Evolutionary conservation across 2,888 invertebrate genomes (phyloP).

Genomic region (Pardosa pseudoannulata): DNA sequence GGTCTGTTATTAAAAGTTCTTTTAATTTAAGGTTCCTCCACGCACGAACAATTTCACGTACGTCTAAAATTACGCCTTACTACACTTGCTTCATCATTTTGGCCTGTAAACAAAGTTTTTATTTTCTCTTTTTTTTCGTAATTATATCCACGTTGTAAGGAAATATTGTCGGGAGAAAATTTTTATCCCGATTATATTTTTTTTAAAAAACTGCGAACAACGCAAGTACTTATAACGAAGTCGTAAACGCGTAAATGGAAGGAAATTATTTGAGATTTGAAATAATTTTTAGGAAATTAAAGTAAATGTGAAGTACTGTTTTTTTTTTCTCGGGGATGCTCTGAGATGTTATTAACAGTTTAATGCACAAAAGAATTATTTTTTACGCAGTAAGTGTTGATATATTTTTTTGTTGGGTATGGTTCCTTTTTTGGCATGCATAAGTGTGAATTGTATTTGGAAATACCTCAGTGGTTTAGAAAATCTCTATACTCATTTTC

Average conservation of each 20-base stretch:
- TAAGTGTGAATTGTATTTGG: too few relatives aligned
- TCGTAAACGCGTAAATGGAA: background rate
- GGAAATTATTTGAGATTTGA: background rate
- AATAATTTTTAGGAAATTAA: conserved; percentile 2
- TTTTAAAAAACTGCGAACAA: background rate
- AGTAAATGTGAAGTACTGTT: background rate
- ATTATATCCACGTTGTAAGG: background rate
- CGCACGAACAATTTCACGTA: conserved; percentile 53
- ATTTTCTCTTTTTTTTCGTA: conserved; percentile 14
- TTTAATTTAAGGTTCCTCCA: conserved; percentile 44
- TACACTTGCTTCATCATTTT: conserved; percentile 38
- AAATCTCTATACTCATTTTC: too few relatives aligned
- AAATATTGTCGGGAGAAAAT: background rate
- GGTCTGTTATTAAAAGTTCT: conserved; percentile 62
- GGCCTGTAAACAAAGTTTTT: conserved; percentile 57
- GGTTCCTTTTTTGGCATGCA: too few relatives aligned
- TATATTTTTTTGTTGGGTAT: too few relatives aligned
- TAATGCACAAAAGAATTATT: background rate
- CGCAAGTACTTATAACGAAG: background rate
- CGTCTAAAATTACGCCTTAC: conserved; percentile 59
- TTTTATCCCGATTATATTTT: background rate
- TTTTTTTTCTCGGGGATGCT: background rate
- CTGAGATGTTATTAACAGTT: background rate
- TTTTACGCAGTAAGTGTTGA: background rate
- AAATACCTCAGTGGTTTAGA: too few relatives aligned